phyloP scores from a whole-genome alignment of 2,113 vertebrate species.

The Kryptolebias marmoratus region DNA sequence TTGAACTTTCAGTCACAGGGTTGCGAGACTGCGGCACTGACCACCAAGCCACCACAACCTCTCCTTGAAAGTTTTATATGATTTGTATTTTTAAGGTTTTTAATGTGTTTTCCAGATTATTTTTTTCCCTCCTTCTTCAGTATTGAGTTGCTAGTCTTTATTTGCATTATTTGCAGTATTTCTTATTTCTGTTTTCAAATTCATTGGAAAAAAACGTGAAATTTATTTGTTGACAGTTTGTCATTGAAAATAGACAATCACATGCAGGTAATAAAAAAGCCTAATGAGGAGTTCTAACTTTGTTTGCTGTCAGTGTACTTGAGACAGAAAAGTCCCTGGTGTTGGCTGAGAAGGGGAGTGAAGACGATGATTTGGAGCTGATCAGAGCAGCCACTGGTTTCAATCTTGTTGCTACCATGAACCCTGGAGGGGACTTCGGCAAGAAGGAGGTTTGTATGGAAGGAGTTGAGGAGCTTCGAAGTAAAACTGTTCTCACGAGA shows the following conservation, averaged over 20 bases:
- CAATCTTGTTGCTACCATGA: slow-evolving; percentile 95
- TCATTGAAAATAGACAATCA: not conserved
- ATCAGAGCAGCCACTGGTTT: slow-evolving; percentile 87
- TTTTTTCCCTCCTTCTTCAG: too few species aligned
- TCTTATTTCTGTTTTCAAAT: too few species aligned
- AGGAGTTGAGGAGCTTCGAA: not conserved
- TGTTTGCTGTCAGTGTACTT: slow-evolving; percentile 70
- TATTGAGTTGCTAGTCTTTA: too few species aligned
- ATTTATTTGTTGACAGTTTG: not conserved
- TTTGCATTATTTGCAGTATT: too few species aligned
- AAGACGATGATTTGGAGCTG: slow-evolving; percentile 89
- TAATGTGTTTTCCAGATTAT: too few species aligned
- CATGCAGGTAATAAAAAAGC: not conserved
- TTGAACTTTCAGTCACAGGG: too few species aligned
- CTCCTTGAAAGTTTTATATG: too few species aligned
- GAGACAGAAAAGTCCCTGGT: slow-evolving; percentile 91
- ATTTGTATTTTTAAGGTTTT: too few species aligned
- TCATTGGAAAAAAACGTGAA: too few species aligned
- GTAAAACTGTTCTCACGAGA: too few species aligned
- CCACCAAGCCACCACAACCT: too few species aligned
- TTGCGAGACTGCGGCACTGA: too few species aligned
- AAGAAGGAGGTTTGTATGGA: slow-evolving; percentile 91
- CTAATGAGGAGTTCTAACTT: not conserved
- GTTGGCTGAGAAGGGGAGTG: slow-evolving; percentile 93
- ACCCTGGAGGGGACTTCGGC: slow-evolving; percentile 97